A percentile compares a stretch with the other conserved stretches of the same genome.
These are phyloP conservation scores for Pseudomyrmex concolor DNA, from an alignment of 1,140 invertebrate genomes.

Conservation along the genomic window DNA sequence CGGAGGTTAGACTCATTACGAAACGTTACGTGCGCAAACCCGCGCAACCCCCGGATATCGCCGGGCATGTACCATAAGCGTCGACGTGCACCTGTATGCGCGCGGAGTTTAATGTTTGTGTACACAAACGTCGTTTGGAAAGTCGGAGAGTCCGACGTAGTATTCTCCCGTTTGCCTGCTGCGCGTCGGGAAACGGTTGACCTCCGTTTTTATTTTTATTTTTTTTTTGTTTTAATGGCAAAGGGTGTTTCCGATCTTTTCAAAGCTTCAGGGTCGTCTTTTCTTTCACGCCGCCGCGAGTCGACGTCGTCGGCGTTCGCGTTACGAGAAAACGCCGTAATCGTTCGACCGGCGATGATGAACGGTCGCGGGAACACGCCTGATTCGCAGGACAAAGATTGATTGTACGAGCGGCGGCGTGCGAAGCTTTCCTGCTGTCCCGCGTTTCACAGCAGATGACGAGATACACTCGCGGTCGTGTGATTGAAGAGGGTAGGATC, in stretches of 20 bases:
- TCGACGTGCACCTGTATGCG: constrained; percentile 15
- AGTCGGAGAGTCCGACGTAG: constrained; percentile 16
- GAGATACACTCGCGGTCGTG: constrained; percentile 55
- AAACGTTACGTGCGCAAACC: constrained; percentile 70
- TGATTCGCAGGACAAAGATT: constrained; percentile 60
- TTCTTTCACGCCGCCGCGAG: constrained; percentile 26
- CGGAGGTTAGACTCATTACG: constrained; percentile 71
- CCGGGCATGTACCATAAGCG: constrained; percentile 32
- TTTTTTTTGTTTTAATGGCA: not conserved
- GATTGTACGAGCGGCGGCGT: constrained; percentile 55
- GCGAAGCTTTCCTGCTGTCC: constrained; percentile 54
- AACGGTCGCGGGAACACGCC: constrained; percentile 51
- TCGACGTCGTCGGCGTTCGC: constrained; percentile 8
- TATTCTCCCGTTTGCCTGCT: constrained; percentile 6
- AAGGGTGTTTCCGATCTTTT: constrained; percentile 14
- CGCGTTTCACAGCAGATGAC: constrained; percentile 56
- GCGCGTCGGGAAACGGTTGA: constrained; percentile 32
- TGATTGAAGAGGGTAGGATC: constrained; percentile 59
- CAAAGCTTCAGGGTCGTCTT: not conserved
- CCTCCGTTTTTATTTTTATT: not conserved
- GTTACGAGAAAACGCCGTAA: constrained; percentile 22
- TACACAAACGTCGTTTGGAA: constrained; percentile 40
- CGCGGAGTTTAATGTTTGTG: constrained; percentile 46
- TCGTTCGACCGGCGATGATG: constrained; percentile 57
- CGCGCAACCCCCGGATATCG: constrained; percentile 5